Percentiles rank a stretch among this genome's conserved stretches.
phyloP scores from a whole-genome alignment of 2,888 invertebrate species.

The Tachystola acroxantha region DNA sequence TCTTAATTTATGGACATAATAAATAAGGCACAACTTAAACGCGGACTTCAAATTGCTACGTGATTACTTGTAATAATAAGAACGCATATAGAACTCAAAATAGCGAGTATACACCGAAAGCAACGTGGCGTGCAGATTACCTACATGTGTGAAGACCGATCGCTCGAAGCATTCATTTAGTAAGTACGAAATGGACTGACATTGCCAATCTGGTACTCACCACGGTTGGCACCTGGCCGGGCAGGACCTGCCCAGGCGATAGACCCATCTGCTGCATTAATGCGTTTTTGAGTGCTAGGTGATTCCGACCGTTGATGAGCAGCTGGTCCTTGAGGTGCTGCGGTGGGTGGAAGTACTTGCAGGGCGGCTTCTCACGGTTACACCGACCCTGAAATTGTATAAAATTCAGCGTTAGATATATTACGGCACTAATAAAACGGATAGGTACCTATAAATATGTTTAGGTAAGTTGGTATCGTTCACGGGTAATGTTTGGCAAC shows the following conservation, averaged over 20 bases:
- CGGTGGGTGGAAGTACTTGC: slow-evolving; percentile 99
- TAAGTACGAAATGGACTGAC: slow-evolving; percentile 11
- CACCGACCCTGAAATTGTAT: slow-evolving; percentile 93
- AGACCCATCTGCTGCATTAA: slow-evolving; percentile 98
- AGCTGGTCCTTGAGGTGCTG: slow-evolving; percentile 99
- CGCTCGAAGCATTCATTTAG: slow-evolving; percentile 56
- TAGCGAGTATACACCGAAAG: slow-evolving; percentile 73
- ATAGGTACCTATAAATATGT: neutral
- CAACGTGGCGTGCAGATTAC: slow-evolving; percentile 66
- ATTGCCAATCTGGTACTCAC: slow-evolving; percentile 78
- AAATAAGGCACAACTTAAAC: slow-evolving; percentile 64
- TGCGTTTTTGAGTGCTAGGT: slow-evolving; percentile 98
- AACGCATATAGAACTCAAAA: slow-evolving; percentile 47
- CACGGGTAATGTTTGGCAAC: slow-evolving; percentile 14
- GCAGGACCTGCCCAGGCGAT: slow-evolving; percentile 93
- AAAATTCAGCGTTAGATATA: slow-evolving; percentile 4
- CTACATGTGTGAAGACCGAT: slow-evolving; percentile 58
- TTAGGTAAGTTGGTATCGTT: neutral
- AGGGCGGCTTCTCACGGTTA: slow-evolving; percentile 99
- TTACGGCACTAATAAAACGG: neutral
- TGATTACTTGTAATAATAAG: slow-evolving; percentile 35
- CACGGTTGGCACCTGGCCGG: slow-evolving; percentile 95
- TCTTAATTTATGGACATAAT: slow-evolving; percentile 12
- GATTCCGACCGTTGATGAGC: slow-evolving; percentile 99
- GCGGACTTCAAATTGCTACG: slow-evolving; percentile 43